These are phyloP conservation scores for Coecobrya sp. DNA, from an alignment of 2,888 invertebrate species.

Conservation along the genomic window DNA sequence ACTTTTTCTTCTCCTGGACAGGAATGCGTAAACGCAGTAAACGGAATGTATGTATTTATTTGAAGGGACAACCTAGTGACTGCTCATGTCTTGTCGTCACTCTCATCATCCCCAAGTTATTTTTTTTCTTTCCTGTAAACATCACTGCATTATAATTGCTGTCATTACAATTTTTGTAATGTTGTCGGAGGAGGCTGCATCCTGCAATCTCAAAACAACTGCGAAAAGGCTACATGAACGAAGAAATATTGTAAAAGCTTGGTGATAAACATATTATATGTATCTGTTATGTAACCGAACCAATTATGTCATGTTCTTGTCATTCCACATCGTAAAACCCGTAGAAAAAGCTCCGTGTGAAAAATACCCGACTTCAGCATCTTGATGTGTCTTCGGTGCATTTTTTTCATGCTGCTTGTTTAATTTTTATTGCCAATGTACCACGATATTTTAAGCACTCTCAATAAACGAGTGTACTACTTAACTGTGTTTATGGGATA, in stretches of 20 bases:
- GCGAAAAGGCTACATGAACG: neutral
- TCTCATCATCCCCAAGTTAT: neutral
- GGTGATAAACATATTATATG: neutral
- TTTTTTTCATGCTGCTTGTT: neutral
- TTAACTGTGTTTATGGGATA: neutral
- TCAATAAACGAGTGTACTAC: neutral
- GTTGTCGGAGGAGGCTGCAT: constrained; percentile 48
- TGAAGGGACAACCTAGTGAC: neutral
- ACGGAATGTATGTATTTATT: neutral
- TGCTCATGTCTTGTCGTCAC: neutral
- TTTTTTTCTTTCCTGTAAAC: neutral
- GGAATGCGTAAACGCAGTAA: neutral
- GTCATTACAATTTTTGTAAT: neutral
- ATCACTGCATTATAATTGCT: neutral
- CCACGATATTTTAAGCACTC: constrained; percentile 5
- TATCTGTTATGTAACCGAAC: constrained; percentile 8
- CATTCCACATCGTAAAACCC: constrained; percentile 36
- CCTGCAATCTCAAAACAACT: constrained; percentile 49
- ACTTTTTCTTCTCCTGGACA: neutral
- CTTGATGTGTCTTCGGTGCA: neutral
- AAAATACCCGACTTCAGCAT: neutral
- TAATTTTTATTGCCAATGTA: neutral
- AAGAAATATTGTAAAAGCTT: neutral
- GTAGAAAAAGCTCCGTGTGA: constrained; percentile 31
- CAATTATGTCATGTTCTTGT: constrained; percentile 66